Base-by-base conservation (phyloP, 1,140 invertebrate species). In the Uloborus diversus region DNA sequence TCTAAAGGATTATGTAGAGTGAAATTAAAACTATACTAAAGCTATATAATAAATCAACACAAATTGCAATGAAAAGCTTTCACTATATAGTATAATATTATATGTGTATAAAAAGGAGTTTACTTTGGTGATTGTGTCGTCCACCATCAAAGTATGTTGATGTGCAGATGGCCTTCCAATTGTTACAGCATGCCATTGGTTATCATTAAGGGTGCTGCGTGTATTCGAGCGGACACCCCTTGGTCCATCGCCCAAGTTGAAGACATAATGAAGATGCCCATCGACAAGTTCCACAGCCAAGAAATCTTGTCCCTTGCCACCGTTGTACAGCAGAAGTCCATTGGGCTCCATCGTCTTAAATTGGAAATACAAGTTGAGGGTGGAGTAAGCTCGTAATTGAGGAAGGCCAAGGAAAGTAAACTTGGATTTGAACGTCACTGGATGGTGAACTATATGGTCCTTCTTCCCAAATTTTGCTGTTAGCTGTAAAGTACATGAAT, bases 331-430 rank as follows among this genome's bases (percentile, higher is more conserved):
- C 42, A 99, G 90, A 37, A 99, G 86, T 0, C 96, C 96, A 85
- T 95, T 95, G 0, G 94, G 89, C 85, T 98, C 95, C 51, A 92
- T 90, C 0, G 97, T 98, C 87, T 95, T 95, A 85, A 99, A 96
- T 88, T 96, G 92, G 84, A 93, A 96, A 85, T 96, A 95, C 66
- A 98, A 91, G 82, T 95, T 94, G 30, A 96, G 94, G 79, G 92
- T 92, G 13, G 92, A 92, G 85, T 97, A 96, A 3, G 94, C 94
- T 85, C 96, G 94, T 17, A 98, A 88, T 84, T 95, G 91, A 0
- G 94, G 93, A 64, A 98, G 87, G 1, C 94, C 94, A 30, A 97
- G 92, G 84, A 93, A 98, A 0, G 95, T 94, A 85, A 96, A 93
- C 82, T 94, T 93, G 13, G 95, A 96, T 83, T 93, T 93, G 85